Conservation (phyloP, 2,888 invertebrate species). For the Sialis lutaria region DNA sequence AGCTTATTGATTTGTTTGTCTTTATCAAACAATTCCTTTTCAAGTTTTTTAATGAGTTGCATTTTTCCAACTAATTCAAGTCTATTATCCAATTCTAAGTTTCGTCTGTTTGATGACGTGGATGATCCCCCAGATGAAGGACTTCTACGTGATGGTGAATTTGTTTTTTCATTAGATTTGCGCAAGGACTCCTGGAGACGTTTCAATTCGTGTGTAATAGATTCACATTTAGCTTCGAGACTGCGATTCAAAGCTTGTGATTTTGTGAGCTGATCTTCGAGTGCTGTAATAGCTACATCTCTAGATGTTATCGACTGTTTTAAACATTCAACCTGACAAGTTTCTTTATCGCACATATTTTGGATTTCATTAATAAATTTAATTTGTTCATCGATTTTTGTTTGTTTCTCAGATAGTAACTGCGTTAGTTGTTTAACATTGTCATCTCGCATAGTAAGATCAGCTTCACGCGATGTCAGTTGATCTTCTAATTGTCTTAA, state of each 20-base stretch:
- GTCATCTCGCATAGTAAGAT: not conserved
- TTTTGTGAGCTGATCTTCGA: not conserved
- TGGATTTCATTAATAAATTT: not conserved
- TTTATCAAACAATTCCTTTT: slow-evolving; percentile 18
- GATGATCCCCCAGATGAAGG: no score
- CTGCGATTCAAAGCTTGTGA: not conserved
- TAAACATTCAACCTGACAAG: not conserved
- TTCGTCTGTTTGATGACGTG: no score
- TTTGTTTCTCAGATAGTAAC: slow-evolving; percentile 10
- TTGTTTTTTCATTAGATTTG: no score
- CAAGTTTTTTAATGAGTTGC: slow-evolving; percentile 15
- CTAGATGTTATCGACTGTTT: not conserved
- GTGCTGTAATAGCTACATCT: not conserved
- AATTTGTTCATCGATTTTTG: slow-evolving; percentile 10
- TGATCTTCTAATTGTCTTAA: slow-evolving; percentile 15
- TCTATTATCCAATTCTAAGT: no score
- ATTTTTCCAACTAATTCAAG: no score
- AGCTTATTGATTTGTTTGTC: slow-evolving; percentile 15
- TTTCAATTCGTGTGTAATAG: not conserved
- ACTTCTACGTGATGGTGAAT: no score
- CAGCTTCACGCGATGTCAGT: slow-evolving; percentile 13
- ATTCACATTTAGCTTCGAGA: not conserved
- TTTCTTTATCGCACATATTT: not conserved
- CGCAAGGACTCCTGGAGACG: not conserved
- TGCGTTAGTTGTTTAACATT: slow-evolving; percentile 6